These are phyloP conservation scores for Trachelus tabidus DNA, from an alignment of 2,888 invertebrate genomes.

Conservation along the genomic window DNA sequence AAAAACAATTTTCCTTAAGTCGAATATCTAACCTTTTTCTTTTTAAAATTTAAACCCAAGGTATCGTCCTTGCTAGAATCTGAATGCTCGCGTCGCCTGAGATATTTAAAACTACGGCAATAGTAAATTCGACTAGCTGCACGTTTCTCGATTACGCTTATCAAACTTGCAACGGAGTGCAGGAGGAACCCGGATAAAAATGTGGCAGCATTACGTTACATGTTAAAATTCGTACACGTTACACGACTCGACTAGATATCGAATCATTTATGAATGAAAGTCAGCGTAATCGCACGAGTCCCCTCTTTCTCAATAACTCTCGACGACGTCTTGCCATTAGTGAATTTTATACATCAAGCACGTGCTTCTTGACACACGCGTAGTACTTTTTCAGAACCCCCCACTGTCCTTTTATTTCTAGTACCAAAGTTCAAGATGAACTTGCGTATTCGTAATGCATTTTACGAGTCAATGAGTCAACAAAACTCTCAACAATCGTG, in stretches of 20 bases:
- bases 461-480: no score
- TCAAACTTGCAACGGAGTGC: neutral
- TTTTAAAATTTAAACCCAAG: no score
- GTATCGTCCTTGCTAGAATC: no score
- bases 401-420: no score
- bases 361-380: slow-evolving; percentile 20
- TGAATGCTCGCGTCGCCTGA: no score
- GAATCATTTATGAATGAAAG: slow-evolving; percentile 35
- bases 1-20: no score
- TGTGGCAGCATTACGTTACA: slow-evolving; percentile 13
- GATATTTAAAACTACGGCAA: no score
- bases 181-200: neutral
- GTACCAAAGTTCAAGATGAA: no score
- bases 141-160: slow-evolving; percentile 14
- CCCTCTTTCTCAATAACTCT: slow-evolving; percentile 25
- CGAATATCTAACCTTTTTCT: no score
- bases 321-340: slow-evolving; percentile 14
- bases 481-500: no score
- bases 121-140: neutral
- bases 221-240: slow-evolving; percentile 21
- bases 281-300: slow-evolving; percentile 1
- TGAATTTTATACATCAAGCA: slow-evolving; percentile 29
- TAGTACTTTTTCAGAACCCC: no score
- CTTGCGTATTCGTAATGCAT: no score
- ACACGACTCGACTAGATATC: slow-evolving; percentile 32